Conservation (phyloP, 2,797 vertebrate species). For the Leuciscus waleckii region DNA sequence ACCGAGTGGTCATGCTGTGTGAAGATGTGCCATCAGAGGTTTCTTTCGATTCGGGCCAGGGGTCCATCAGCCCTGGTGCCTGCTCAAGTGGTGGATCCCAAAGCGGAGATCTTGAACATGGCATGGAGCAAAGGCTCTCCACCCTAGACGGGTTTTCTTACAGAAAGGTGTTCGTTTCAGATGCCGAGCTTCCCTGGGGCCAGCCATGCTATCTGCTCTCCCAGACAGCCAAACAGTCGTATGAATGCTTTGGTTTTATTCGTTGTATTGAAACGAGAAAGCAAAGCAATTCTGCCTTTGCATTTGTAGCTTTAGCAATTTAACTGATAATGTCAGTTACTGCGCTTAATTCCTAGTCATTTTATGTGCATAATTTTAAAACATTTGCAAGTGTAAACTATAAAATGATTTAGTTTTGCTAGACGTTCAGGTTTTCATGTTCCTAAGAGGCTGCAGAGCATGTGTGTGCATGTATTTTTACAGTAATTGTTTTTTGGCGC, state of each 20-base stretch:
- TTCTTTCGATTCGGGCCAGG: slow-evolving; percentile 61
- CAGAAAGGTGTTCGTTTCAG: slow-evolving; percentile 60
- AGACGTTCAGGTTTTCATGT: slow-evolving; percentile 3
- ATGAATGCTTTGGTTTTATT: slow-evolving; percentile 52
- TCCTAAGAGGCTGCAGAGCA: slow-evolving; percentile 32
- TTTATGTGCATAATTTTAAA: background rate
- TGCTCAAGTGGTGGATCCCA: slow-evolving; percentile 65
- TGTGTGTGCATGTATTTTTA: slow-evolving; percentile 56
- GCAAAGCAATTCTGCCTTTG: background rate
- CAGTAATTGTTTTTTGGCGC: slow-evolving; percentile 31
- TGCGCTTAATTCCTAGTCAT: background rate
- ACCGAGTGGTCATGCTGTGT: slow-evolving; percentile 78
- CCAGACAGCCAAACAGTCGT: slow-evolving; percentile 67
- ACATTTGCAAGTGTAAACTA: background rate
- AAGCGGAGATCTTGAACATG: slow-evolving; percentile 53
- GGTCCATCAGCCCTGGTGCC: slow-evolving; percentile 57
- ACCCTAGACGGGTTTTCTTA: slow-evolving; percentile 64
- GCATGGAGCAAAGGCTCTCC: slow-evolving; percentile 38
- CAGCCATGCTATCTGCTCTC: slow-evolving; percentile 54
- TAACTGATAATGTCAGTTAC: background rate
- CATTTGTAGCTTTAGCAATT: background rate
- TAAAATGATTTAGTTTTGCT: background rate
- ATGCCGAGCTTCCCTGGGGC: slow-evolving; percentile 43
- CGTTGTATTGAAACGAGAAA: background rate
- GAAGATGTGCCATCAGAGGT: slow-evolving; percentile 69